phyloP scores from a whole-genome alignment of 2,113 vertebrate genomes.

The Cryptomyrus ogoouensis region DNA sequence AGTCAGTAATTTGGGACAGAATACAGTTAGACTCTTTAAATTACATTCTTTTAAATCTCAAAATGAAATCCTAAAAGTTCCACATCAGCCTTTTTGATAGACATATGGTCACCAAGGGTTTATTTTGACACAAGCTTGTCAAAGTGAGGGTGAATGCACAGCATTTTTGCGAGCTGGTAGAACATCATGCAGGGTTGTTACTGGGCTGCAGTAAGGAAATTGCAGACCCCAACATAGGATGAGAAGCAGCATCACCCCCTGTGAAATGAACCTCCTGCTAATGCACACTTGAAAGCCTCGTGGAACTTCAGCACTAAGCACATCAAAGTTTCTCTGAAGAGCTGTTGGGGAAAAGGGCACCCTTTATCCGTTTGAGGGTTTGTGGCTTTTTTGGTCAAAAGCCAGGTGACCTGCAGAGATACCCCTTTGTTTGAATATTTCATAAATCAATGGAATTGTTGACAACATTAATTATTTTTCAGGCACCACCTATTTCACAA shows the following conservation, averaged over 20 bases:
- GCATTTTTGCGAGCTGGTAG: background rate
- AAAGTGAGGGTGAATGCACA: background rate
- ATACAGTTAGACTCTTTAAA: background rate
- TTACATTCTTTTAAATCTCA: background rate
- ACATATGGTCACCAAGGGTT: background rate
- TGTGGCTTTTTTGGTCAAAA: background rate
- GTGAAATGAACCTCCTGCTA: background rate
- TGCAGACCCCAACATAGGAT: background rate
- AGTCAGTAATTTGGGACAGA: background rate
- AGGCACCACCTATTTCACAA: background rate
- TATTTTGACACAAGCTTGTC: background rate
- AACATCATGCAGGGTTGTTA: background rate
- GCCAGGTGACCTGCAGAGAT: background rate
- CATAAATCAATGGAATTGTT: background rate
- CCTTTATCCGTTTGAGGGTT: background rate
- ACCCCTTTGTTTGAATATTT: background rate
- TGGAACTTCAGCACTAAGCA: background rate
- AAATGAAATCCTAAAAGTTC: background rate
- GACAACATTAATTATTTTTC: background rate
- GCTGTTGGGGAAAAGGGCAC: background rate
- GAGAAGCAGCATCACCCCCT: background rate
- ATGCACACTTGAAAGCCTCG: background rate
- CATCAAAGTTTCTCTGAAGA: slow-evolving; percentile 1
- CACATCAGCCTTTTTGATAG: background rate
- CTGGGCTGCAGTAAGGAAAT: background rate